Evolutionary conservation across 2,888 invertebrate genomes (phyloP).

Genomic region (Ornithoptera priamus): DNA sequence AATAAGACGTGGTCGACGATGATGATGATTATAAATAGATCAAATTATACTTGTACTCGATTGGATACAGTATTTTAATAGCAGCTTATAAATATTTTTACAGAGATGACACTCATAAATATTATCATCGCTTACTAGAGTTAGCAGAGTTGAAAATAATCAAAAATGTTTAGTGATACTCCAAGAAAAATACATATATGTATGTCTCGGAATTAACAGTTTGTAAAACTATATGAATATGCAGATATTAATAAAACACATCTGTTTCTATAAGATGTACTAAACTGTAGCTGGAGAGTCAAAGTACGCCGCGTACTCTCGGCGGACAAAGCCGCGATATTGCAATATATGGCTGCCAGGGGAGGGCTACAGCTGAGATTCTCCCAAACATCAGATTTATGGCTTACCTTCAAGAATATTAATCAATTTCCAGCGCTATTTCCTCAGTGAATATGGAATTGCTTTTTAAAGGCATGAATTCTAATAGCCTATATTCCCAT

Average conservation of each 20-base stretch:
- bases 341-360: conserved; percentile 73
- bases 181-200: too few relatives aligned
- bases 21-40: too few relatives aligned
- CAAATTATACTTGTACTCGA: too few relatives aligned
- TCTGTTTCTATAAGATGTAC: conserved; percentile 25
- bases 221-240: neutral
- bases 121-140: too few relatives aligned
- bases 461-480: conserved; percentile 13
- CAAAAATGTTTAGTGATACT: too few relatives aligned
- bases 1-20: too few relatives aligned
- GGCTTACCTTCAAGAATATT: conserved; percentile 61
- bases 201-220: too few relatives aligned
- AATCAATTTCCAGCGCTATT: conserved; percentile 50
- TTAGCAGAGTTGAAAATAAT: too few relatives aligned
- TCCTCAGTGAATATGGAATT: conserved; percentile 30
- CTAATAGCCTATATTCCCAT: too few relatives aligned
- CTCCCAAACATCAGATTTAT: conserved; percentile 69
- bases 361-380: conserved; percentile 71
- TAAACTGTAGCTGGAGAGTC: conserved; percentile 30
- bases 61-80: too few relatives aligned
- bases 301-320: conserved; percentile 42
- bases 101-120: too few relatives aligned
- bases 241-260: conserved; percentile 24
- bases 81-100: too few relatives aligned
- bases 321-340: conserved; percentile 56